These are phyloP conservation scores for Polyodon spathula DNA, from an alignment of 2,113 vertebrate species.

Conservation along the genomic window DNA sequence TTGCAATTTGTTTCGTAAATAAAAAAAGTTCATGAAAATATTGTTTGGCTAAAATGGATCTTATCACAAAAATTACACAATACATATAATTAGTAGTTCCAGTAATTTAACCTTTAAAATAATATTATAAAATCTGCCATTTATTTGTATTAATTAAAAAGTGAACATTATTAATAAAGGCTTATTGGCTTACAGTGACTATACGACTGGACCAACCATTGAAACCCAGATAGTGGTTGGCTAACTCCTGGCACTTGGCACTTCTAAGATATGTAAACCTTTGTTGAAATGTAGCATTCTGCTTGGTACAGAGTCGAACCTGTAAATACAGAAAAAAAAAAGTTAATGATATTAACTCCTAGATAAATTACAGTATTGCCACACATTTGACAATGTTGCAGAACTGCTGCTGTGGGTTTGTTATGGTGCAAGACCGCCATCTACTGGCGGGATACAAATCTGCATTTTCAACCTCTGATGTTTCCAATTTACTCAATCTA, in stretches of 20 bases:
- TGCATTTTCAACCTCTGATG: not conserved
- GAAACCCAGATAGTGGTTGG: conserved; percentile 61
- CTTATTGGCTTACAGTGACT: conserved; percentile 43
- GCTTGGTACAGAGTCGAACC: not conserved
- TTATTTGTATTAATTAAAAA: no score
- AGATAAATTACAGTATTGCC: not conserved
- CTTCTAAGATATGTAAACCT: not conserved
- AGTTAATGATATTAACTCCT: not conserved
- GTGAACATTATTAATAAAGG: no score
- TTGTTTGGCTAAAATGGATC: no score
- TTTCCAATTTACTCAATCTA: not conserved
- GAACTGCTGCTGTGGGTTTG: no score
- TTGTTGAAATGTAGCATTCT: not conserved
- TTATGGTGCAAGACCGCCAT: not conserved
- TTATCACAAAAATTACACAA: no score
- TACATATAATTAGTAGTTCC: no score
- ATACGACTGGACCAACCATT: conserved; percentile 62
- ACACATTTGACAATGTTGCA: no score
- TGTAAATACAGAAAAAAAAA: not conserved
- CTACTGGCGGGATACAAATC: not conserved
- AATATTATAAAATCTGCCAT: no score
- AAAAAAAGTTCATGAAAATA: no score
- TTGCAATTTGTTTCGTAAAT: no score
- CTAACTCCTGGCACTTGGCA: conserved; percentile 31
- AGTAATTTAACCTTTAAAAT: no score